Conservation (phyloP, 2,113 vertebrate species). For the Cheirogaleus medius region DNA sequence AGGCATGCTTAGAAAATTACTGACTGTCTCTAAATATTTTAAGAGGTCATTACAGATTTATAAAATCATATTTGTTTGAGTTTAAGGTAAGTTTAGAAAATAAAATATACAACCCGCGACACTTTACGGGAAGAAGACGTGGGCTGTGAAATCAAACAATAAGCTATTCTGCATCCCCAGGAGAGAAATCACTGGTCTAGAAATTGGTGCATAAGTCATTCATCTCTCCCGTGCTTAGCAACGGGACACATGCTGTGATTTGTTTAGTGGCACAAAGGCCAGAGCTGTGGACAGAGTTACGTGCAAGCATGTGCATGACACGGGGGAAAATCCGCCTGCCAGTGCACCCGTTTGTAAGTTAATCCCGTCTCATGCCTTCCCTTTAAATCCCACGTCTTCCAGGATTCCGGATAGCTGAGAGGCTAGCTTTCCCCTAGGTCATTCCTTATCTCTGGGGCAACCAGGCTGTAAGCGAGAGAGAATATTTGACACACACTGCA, state of each 20-base stretch:
- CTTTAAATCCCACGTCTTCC: neutral
- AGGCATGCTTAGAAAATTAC: neutral
- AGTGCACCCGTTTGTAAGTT: neutral
- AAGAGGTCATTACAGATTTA: neutral
- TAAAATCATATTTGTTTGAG: neutral
- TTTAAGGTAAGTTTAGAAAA: neutral
- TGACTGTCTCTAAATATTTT: neutral
- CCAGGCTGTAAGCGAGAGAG: neutral
- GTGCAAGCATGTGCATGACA: neutral
- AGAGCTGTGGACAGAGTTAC: neutral
- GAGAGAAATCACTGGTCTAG: neutral
- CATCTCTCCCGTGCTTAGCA: neutral
- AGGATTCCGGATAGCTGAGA: neutral
- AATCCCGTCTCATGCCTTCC: neutral
- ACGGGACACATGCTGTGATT: neutral
- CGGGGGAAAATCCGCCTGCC: neutral
- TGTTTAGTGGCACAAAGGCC: neutral
- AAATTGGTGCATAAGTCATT: neutral
- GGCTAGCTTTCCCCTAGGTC: neutral
- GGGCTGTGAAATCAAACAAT: neutral
- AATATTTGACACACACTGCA: neutral
- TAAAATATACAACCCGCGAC: neutral
- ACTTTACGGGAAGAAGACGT: neutral
- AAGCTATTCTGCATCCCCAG: neutral
- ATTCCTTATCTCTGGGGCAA: neutral